phyloP scores from a whole-genome alignment of 2,113 vertebrate genomes.

The Ictalurus furcatus region DNA sequence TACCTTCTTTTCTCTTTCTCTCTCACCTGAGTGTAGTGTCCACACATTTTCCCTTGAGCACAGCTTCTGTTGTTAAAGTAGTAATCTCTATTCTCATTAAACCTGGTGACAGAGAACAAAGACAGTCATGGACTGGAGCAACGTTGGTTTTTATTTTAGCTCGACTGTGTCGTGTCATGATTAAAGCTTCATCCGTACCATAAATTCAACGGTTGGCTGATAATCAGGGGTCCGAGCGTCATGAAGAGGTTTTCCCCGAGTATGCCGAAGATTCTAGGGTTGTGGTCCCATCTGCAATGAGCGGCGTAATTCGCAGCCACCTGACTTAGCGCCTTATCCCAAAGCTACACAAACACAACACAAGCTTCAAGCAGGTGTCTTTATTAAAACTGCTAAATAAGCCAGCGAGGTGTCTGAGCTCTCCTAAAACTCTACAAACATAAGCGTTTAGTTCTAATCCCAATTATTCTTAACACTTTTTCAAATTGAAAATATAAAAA shows the following conservation, averaged over 20 bases:
- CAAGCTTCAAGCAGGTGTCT: neutral
- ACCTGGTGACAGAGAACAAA: slow-evolving; percentile 33
- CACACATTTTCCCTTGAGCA: slow-evolving; percentile 67
- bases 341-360: slow-evolving; percentile 55
- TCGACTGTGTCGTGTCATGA: neutral
- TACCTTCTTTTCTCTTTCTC: too few relatives aligned
- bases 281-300: neutral
- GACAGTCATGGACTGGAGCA: neutral
- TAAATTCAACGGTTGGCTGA: neutral
- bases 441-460: neutral
- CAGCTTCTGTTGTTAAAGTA: slow-evolving; percentile 67
- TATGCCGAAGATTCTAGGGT: neutral
- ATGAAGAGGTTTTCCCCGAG: slow-evolving; percentile 11
- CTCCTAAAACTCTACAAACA: neutral
- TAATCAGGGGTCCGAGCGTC: neutral
- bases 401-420: neutral
- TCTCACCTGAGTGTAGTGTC: slow-evolving; percentile 76
- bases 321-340: neutral
- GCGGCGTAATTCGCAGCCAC: neutral
- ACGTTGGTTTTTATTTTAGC: neutral
- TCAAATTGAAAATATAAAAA: neutral
- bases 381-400: neutral
- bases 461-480: neutral
- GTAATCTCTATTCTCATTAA: slow-evolving; percentile 60
- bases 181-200: slow-evolving; percentile 61